phyloP scores from a whole-genome alignment of 2,113 vertebrate species.

The Myrmophylax atrothorax region DNA sequence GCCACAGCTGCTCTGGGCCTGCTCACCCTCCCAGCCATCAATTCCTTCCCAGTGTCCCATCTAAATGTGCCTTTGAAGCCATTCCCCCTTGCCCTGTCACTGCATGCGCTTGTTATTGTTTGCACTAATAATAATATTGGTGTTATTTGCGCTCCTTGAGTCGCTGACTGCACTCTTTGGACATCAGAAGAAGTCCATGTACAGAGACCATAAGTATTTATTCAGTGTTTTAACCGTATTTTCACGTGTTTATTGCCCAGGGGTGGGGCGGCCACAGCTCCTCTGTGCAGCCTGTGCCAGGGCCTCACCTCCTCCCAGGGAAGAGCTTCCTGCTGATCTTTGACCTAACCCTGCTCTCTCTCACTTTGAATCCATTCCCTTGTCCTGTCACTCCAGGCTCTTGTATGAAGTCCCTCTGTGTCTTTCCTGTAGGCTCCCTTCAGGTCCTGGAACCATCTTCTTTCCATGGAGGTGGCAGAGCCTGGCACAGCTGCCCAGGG shows the following conservation, averaged over 20 bases:
- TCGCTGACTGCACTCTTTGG: neutral
- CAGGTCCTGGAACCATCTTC: neutral
- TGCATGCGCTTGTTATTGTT: neutral
- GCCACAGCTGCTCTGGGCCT: too few relatives aligned
- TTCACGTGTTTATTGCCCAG: neutral
- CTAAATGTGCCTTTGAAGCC: neutral
- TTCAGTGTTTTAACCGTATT: neutral
- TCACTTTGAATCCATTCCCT: neutral
- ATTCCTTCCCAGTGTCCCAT: rapidly evolving
- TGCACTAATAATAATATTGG: neutral
- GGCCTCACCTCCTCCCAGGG: rapidly evolving
- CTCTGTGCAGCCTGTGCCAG: neutral
- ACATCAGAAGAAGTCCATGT: neutral
- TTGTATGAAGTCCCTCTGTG: neutral
- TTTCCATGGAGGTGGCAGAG: neutral
- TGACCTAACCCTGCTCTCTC: rapidly evolving
- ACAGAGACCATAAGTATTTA: neutral
- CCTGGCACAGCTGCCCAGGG: neutral
- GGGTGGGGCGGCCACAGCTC: neutral
- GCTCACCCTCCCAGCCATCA: neutral
- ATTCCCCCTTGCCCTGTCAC: neutral
- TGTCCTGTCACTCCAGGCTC: neutral
- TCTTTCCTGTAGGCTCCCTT: neutral
- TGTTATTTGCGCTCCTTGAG: neutral
- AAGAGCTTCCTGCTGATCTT: neutral